Percentiles rank a stretch among this genome's conserved stretches.
phyloP scores from a whole-genome alignment of 2,797 vertebrate genomes.

The Masticophis lateralis region DNA sequence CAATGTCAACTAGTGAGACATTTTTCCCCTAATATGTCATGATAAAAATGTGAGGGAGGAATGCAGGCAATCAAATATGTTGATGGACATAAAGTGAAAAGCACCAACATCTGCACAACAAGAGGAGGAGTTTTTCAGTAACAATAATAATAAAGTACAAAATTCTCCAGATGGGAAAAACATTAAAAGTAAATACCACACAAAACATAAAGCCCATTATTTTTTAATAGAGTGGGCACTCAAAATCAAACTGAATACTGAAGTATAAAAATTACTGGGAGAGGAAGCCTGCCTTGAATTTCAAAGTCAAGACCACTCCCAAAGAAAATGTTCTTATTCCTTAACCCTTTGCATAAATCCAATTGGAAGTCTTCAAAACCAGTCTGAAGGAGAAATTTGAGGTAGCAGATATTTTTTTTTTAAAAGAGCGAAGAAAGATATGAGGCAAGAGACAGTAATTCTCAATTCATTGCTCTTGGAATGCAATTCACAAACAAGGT shows the following conservation, averaged over 20 bases:
- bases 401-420: not conserved
- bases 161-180: not conserved
- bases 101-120: not conserved
- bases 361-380: not conserved
- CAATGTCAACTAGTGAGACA: not conserved
- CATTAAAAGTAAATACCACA: not conserved
- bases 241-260: not conserved
- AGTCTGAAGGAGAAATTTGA: not conserved
- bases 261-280: not conserved
- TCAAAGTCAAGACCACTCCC: not conserved
- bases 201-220: not conserved
- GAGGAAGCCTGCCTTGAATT: not conserved
- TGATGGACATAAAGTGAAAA: not conserved
- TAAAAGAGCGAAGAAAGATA: not conserved
- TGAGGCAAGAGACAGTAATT: not conserved
- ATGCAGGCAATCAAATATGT: not conserved
- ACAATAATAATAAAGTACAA: not conserved
- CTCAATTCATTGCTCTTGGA: not conserved
- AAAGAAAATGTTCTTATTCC: not conserved
- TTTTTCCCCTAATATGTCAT: not conserved
- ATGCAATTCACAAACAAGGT: not conserved
- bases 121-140: not conserved
- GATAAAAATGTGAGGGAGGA: not conserved
- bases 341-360: not conserved
- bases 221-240: not conserved